phyloP scores from a whole-genome alignment of 2,888 invertebrate genomes.

The Epinotia demarniana region DNA sequence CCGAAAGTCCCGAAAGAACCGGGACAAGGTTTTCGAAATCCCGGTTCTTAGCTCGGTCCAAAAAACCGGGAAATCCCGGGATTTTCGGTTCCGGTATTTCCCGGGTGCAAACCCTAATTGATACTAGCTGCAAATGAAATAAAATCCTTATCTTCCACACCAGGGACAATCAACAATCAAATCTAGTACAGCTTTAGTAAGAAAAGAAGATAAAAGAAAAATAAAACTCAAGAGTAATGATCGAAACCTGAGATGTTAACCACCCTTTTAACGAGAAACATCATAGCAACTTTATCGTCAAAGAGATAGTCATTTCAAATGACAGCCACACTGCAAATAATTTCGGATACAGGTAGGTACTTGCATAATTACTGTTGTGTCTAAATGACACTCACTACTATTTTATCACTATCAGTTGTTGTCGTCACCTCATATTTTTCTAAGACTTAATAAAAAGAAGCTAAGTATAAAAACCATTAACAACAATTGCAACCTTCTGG shows the following conservation, averaged over 20 bases:
- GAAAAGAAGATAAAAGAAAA: background rate
- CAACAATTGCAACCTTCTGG: slow-evolving; percentile 26
- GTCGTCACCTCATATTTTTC: slow-evolving; percentile 29
- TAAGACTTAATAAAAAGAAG: slow-evolving; percentile 19
- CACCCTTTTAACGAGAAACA: slow-evolving; percentile 7
- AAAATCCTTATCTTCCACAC: slow-evolving; percentile 70
- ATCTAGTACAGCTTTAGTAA: background rate
- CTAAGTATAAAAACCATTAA: slow-evolving; percentile 6
- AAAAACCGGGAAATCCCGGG: no score
- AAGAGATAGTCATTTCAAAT: slow-evolving; percentile 23
- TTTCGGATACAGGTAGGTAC: slow-evolving; percentile 23
- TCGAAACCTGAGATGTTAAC: background rate
- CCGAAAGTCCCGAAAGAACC: no score
- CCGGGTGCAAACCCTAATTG: no score
- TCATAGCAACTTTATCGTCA: slow-evolving; percentile 4
- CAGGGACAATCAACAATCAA: slow-evolving; percentile 54
- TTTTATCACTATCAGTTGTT: slow-evolving; percentile 43
- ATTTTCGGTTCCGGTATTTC: no score
- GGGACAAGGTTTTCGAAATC: no score
- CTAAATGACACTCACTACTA: slow-evolving; percentile 42
- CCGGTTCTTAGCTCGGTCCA: no score
- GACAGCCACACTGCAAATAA: slow-evolving; percentile 43
- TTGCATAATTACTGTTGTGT: slow-evolving; percentile 55
- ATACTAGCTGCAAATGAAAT: slow-evolving; percentile 57
- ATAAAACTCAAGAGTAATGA: background rate